A percentile compares a stretch with the other conserved stretches of the same genome.
Conservation (phyloP, 2,888 invertebrate genomes). For the Drosophila subquinaria region DNA sequence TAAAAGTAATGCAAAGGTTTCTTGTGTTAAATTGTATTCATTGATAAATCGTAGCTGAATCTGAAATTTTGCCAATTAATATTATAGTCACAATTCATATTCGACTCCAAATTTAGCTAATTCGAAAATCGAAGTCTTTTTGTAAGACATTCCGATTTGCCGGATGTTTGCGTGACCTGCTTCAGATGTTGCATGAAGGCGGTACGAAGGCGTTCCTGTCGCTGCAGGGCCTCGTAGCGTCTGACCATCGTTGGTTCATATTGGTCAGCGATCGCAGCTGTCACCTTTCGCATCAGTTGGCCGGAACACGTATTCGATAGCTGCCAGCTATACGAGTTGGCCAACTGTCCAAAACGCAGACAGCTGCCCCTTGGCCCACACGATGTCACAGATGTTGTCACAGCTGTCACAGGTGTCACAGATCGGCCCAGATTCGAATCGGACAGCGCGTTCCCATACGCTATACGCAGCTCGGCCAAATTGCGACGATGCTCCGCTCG, state of each 20-base stretch:
- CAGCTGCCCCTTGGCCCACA: not conserved
- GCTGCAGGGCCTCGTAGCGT: slow-evolving; percentile 42
- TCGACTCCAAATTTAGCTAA: not conserved
- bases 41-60: too few relatives aligned
- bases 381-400: too few relatives aligned
- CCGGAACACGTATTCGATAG: slow-evolving; percentile 4
- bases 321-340: slow-evolving; percentile 41
- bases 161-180: not conserved
- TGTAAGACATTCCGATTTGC: not conserved
- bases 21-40: too few relatives aligned
- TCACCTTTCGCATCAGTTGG: not conserved
- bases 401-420: not conserved
- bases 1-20: too few relatives aligned
- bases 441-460: slow-evolving; percentile 56
- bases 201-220: slow-evolving; percentile 22
- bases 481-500: slow-evolving; percentile 32
- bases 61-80: too few relatives aligned
- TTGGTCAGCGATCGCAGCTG: not conserved
- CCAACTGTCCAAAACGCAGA: slow-evolving; percentile 7
- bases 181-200: not conserved
- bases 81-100: too few relatives aligned
- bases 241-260: not conserved
- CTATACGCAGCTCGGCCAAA: slow-evolving; percentile 34
- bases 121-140: not conserved
- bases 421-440: slow-evolving; percentile 27